Percentiles rank a stretch among this genome's conserved stretches.
phyloP scores from a whole-genome alignment of 2,888 invertebrate genomes.

The Athetis lepigone region DNA sequence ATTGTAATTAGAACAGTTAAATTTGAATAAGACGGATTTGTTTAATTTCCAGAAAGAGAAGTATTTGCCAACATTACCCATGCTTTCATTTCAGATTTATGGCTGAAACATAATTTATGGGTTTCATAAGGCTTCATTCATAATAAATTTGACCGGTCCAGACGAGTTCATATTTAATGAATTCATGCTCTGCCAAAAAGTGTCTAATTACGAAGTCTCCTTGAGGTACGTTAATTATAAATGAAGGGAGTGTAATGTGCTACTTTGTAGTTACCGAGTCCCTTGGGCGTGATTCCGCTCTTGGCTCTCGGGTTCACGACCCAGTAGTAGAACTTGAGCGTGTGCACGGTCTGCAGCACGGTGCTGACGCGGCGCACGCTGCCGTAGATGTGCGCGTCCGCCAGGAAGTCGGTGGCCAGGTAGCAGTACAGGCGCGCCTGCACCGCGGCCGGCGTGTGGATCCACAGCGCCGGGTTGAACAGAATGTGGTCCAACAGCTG shows the following conservation, averaged over 20 bases:
- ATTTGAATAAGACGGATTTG: constrained; percentile 42
- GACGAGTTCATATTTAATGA: constrained; percentile 11
- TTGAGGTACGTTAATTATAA: constrained; percentile 49
- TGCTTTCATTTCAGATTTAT: constrained; percentile 25
- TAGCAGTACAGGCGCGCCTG: constrained; percentile 99
- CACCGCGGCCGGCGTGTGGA: constrained; percentile 98
- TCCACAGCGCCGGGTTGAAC: constrained; percentile 99
- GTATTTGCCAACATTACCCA: constrained; percentile 20
- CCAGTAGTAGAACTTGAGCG: constrained; percentile 99
- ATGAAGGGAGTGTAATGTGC: constrained; percentile 15
- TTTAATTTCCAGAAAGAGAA: constrained; percentile 18
- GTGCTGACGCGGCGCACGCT: constrained; percentile 99
- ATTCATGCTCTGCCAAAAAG: constrained; percentile 18
- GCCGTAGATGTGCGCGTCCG: constrained; percentile 99
- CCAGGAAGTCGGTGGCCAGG: constrained; percentile 99
- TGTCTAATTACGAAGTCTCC: constrained; percentile 41
- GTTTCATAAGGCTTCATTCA: constrained; percentile 17
- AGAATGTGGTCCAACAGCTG: constrained; percentile 99
- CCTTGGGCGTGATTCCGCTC: constrained; percentile 98
- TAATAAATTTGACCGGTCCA: constrained; percentile 26
- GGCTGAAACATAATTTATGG: constrained; percentile 25
- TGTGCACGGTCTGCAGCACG: constrained; percentile 99
- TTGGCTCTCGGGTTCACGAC: constrained; percentile 98
- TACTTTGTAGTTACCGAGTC: constrained; percentile 93
- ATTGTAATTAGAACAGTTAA: constrained; percentile 35